Evolutionary conservation across 2,888 invertebrate species (phyloP), one percentile per base, ranked within the genome.

Genomic region (Sphecodes monilicornis): DNA sequence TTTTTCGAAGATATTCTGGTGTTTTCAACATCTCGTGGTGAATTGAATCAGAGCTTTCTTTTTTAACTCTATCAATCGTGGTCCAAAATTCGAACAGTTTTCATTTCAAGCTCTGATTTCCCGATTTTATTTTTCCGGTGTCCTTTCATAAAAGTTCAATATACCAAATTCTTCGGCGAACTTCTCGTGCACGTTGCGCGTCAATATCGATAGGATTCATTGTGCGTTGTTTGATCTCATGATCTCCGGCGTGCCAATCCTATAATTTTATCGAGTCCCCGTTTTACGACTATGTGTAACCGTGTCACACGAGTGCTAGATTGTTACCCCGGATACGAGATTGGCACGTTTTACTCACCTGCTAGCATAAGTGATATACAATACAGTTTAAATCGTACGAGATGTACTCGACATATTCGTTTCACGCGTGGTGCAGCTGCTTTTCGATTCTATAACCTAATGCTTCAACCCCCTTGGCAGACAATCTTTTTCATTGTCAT

Each of bases 301-400:
- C 77, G 74, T 81, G 74, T 76, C 84, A 84, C 86, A 78, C 43
- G 50, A 74, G 41, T 71, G 39, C 64, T 80, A 83, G 90, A 90
- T 90, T 89, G 89, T 90, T 88, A 83, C 89, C 83, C n/a, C 60
- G 88, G 90, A 87, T 91, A 91, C 90, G 86, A 89, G 90, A 90
- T 91, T 88, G 85, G 78, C 84, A 88, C 86, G 86, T 91, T 91
- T 87, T 87, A 86, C 81, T 85, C 80, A 68, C 74, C 70, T 69
- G 81, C 75, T 83, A 84, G 83, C 86, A 83, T 73, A 70, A 70
- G 29, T 29, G 29, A 46, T 29, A 74, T 70, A 81, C 77, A 13
- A 57, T n/a, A 50, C n/a, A 50, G 50, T 50, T 50, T 50, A 50
- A 50, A 22, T 46, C 8, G 0, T 0, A 13, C 41, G 13, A 13